Conservation (phyloP, 2,888 invertebrate genomes). For the Hirtodrosophila histrioides region DNA sequence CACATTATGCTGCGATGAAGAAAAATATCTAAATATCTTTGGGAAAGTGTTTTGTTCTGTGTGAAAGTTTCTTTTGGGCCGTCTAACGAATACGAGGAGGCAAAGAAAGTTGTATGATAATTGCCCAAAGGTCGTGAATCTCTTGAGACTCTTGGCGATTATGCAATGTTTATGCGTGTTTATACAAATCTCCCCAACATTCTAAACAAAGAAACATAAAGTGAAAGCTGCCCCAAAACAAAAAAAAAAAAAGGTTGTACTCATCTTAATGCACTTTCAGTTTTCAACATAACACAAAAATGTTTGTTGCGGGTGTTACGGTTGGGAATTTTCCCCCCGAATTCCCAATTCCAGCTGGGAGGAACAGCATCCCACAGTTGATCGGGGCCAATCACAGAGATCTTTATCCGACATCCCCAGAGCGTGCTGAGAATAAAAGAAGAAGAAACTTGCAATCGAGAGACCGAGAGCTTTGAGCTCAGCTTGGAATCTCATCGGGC, state of each 20-base stretch:
- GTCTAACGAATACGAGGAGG: slow-evolving; percentile 19
- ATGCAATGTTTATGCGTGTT: slow-evolving; percentile 59
- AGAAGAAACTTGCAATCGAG: slow-evolving; percentile 21
- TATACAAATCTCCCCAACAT: slow-evolving; percentile 29
- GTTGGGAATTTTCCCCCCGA: slow-evolving; percentile 35
- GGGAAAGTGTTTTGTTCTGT: slow-evolving; percentile 65
- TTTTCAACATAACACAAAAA: slow-evolving; percentile 39
- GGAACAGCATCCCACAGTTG: slow-evolving; percentile 31
- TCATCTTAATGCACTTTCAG: slow-evolving; percentile 70
- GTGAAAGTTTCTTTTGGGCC: slow-evolving; percentile 47
- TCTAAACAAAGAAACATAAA: slow-evolving; percentile 63
- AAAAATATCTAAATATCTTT: slow-evolving; percentile 8
- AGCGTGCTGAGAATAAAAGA: slow-evolving; percentile 52
- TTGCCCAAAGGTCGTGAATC: slow-evolving; percentile 62
- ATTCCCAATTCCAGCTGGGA: slow-evolving; percentile 33
- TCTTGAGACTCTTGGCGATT: slow-evolving; percentile 40
- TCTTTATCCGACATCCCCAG: slow-evolving; percentile 56
- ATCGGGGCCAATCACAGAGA: slow-evolving; percentile 42
- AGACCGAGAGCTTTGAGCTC: slow-evolving; percentile 16
- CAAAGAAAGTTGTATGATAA: slow-evolving; percentile 66
- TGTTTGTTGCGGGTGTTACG: slow-evolving; percentile 58
- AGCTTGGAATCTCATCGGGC: slow-evolving; percentile 41
- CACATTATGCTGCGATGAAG: not conserved
- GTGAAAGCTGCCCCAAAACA: slow-evolving; percentile 58
- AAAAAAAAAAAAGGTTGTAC: slow-evolving; percentile 32